Evolutionary conservation across 2,113 vertebrate species (phyloP).

Genomic region (Lepus europaeus): DNA sequence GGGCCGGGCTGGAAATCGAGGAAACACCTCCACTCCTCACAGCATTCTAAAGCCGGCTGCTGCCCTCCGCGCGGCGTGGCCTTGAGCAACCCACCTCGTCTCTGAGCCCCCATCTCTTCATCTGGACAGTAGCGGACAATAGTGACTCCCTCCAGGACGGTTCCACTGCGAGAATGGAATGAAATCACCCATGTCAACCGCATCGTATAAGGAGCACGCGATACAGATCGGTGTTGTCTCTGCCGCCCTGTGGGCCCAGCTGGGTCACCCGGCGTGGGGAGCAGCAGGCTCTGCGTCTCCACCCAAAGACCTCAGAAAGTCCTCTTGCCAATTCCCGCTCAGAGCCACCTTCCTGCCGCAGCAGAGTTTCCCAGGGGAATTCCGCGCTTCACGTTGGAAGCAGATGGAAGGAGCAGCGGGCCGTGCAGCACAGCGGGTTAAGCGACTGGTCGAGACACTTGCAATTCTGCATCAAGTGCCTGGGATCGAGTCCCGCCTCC

Average conservation of each 20-base stretch:
- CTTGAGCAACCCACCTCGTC: not conserved
- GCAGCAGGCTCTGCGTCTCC: accelerated
- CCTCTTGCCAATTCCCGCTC: not conserved
- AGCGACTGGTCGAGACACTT: no score
- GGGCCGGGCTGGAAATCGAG: not conserved
- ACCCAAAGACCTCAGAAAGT: not conserved
- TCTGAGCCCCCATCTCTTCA: constrained; percentile 2
- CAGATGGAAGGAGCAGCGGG: no score
- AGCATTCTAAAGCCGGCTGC: not conserved
- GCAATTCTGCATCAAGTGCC: no score
- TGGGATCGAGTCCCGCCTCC: no score
- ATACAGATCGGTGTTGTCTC: not conserved
- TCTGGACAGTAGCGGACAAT: not conserved
- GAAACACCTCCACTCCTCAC: not conserved
- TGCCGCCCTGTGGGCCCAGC: not conserved
- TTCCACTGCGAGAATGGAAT: not conserved
- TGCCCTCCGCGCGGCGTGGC: not conserved
- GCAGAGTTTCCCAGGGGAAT: no score
- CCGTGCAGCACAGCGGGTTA: no score
- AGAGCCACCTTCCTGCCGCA: not conserved
- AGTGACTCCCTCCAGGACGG: not conserved
- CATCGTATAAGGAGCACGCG: accelerated
- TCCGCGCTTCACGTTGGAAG: no score
- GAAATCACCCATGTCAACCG: not conserved
- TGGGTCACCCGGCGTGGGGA: not conserved